Evolutionary conservation across 2,797 vertebrate genomes (phyloP), one percentile per base, ranked within the genome.

Genomic region (Pelodytes ibericus): DNA sequence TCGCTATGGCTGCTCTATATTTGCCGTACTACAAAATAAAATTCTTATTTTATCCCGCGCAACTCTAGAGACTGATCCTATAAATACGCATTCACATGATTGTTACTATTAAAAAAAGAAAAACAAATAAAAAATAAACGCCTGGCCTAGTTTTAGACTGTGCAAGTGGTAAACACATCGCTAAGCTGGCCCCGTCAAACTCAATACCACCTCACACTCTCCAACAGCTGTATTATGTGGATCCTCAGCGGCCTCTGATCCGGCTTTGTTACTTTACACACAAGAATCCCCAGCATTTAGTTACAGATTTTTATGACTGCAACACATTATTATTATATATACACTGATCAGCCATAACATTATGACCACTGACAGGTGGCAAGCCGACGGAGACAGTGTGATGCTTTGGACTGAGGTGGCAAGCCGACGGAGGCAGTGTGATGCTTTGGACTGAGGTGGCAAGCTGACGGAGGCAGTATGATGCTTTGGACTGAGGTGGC

Each of bases 31-130:
- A 67, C 76, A 67, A 67, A 44, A 68, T 63, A 79, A n/a, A 79
- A 79, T 68, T 68, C 41, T 72, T 79, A 83, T 82, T 39, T 24
- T 49, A 72, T 74, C 75, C 65, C 82, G 65, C 81, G 33, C 72
- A 72, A 73, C 75, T 74, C 70, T 80, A 68, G 78, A 71, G 75
- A 15, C 80, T 66, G 63, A 61, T 82, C 71, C 13, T 36, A 75
- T 69, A 71, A 72, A 82, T 41, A 72, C 81, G 33, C 31, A 25
- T 79, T 79, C 76, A 79, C 70, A 73, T 79, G 76, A 68, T 36
- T 67, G 63, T 47, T 67, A 47, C 76, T 68, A n/a, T n/a, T n/a
- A n/a, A n/a, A n/a, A n/a, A n/a, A n/a, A n/a, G n/a, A n/a, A n/a
- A n/a, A n/a, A n/a, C n/a, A 79, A 68, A 79, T 22, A 53, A 53